Evolutionary conservation across 1,140 invertebrate species (phyloP), one percentile per base, ranked within the genome.

Genomic region (Zophobas morio): DNA sequence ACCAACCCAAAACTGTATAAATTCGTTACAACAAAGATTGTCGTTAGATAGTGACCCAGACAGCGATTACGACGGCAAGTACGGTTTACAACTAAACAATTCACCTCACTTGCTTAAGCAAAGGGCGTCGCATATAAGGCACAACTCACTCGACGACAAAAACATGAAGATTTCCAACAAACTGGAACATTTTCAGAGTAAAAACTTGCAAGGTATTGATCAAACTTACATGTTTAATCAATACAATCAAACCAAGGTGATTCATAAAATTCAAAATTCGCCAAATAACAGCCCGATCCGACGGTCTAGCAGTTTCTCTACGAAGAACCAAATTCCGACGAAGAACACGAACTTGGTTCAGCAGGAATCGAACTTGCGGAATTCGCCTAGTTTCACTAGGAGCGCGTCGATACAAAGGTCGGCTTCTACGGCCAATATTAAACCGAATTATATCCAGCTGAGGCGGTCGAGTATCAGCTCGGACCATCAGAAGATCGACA

Each of bases 1-100:
- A 73, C 91, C 91, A 80, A 92, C 92, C 1, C 90, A 92, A 81
- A 91, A 91, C 78, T 92, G 91, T 6, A 92, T 93, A 74, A 90
- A 90, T 35, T 90, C 90, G 75, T 87, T 93, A 73, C 91, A 93
- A 83, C 87, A 88, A 70, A 84, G 86, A 33, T 83, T 89, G 34
- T 88, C 86, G 0, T 82, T 87, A 3, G 87, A 88, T 73, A 83
- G 80, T 42, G 84, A 86, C 57, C 80, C 73, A 42, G 83, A 85
- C 54, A 84, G 82, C 66, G 83, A 85, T 63, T 82, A 82, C 66
- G 85, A 86, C 40, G 75, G 60, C 1, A 81, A 82, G 70, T 82
- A 79, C 33, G 79, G 76, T 6, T 47, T 83, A 46, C 78, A 81
- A 51, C 74, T 85, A 49, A 86, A 86, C 72, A 86, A 86, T 63